Conservation (phyloP, 2,113 vertebrate species). For the Osmerus eperlanus region DNA sequence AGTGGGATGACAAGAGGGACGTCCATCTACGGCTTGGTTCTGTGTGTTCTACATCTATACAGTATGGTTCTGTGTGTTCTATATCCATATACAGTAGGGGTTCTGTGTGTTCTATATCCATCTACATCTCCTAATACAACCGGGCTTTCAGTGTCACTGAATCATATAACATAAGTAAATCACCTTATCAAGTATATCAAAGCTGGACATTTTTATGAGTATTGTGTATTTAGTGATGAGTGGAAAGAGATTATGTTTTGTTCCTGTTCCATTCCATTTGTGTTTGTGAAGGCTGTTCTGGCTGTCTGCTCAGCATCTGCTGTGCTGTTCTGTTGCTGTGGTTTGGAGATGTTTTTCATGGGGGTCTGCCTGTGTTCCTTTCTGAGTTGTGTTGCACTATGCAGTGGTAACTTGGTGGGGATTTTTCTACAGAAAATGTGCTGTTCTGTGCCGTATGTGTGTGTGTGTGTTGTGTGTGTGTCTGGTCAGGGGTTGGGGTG, state of each 20-base stretch:
- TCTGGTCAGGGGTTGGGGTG: slow-evolving; percentile 40
- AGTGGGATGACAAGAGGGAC: too few relatives aligned
- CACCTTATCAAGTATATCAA: too few relatives aligned
- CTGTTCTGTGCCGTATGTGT: not conserved
- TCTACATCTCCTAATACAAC: too few relatives aligned
- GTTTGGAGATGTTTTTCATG: too few relatives aligned
- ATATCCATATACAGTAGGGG: not conserved
- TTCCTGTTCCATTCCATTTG: not conserved
- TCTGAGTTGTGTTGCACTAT: slow-evolving; percentile 19
- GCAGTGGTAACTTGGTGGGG: slow-evolving; percentile 14
- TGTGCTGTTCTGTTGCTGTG: too few relatives aligned
- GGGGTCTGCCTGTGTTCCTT: not conserved
- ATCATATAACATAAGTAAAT: too few relatives aligned
- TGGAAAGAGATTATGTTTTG: not conserved
- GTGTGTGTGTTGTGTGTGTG: slow-evolving; percentile 10
- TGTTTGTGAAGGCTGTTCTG: too few relatives aligned
- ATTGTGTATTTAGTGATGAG: too few relatives aligned
- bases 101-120: not conserved
- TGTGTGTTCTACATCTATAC: not conserved
- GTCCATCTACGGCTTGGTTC: too few relatives aligned
- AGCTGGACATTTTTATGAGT: too few relatives aligned
- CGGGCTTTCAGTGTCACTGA: too few relatives aligned
- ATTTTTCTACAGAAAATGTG: slow-evolving; percentile 23
- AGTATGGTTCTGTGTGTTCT: slow-evolving; percentile 19
- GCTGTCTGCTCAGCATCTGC: too few relatives aligned